Evolutionary conservation across 2,888 invertebrate genomes (phyloP), one percentile per base, ranked within the genome.

Genomic region (Apocheima hispidaria): DNA sequence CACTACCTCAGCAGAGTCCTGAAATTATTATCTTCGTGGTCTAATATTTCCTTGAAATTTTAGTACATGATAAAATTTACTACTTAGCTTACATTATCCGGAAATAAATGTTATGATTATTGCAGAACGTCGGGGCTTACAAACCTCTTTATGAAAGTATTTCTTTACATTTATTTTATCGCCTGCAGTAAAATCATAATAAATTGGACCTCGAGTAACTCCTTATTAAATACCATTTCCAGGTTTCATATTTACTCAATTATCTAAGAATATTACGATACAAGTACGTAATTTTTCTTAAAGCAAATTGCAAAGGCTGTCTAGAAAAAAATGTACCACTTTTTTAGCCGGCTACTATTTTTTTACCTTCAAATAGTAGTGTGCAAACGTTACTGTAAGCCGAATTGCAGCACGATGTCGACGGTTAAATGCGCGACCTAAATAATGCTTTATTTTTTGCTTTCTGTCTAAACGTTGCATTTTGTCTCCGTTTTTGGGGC

Each of bases 51-150:
- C 30, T 44, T 16, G 26, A 52, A 48, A 30, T 54, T 46, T 54
- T 46, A 54, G 20, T 36, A 9, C 46, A 35, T 9, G 36, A 54
- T 54, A 54, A 54, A 54, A 36, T 46, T 18, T 36, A 46, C 46
- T 46, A n/a, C n/a, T n/a, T n/a, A 18, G 35, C 26, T 12, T 14
- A 28, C 28, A 38, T 50, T 36, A 33, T 38, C 26, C 36, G 26
- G 36, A 18, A 50, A 38, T 50, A 49, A 35, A 49, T 49, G 35
- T 49, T 49, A 49, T 16, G 35, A 49, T 23, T 49, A 44, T 41
- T 41, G 5, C 41, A 12, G 41, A 23, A 44, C 26, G 18, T 20
- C 5, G 6, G 9, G 46, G 30, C 30, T 46, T 30, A 46, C 46
- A 46, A 33, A 46, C 46, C 46, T 46, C 46, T 30, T 28, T 46